A percentile compares a stretch with the other conserved stretches of the same genome.
Conservation (phyloP, 2,888 invertebrate species). For the Cerceris ruficornis region DNA sequence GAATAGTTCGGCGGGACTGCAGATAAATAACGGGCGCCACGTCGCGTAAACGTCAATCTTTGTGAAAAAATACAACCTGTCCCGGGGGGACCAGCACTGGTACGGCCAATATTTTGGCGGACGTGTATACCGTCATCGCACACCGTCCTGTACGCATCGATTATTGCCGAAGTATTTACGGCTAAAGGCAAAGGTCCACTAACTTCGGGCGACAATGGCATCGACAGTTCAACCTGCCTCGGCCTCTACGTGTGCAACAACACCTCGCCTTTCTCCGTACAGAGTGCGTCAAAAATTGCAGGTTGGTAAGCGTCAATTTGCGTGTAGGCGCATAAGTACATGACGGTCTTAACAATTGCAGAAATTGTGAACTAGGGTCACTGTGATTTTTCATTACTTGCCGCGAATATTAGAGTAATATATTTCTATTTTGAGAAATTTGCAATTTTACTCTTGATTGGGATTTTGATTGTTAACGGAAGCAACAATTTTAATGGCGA, state of each 20-base stretch:
- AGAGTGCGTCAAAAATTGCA: no score
- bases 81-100: constrained; percentile 7
- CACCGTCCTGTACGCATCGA: constrained; percentile 15
- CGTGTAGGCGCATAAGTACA: no score
- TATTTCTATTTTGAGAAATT: no score
- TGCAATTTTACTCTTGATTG: no score
- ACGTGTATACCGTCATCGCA: constrained; percentile 2
- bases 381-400: no score
- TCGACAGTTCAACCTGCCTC: constrained; percentile 36
- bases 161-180: constrained; percentile 56
- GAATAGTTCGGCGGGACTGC: constrained; percentile 22
- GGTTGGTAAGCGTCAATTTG: no score
- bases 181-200: constrained; percentile 24
- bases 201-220: constrained; percentile 25
- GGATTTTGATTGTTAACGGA: no score
- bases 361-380: no score
- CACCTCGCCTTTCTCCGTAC: neutral
- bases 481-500: no score
- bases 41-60: constrained; percentile 60
- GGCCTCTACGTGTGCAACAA: constrained; percentile 3
- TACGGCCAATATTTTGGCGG: constrained; percentile 43
- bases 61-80: constrained; percentile 42
- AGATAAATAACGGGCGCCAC: constrained; percentile 50
- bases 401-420: no score
- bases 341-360: no score